Base-by-base conservation (phyloP, 1,140 invertebrate genomes). In the Hycleus phaleratus region DNA sequence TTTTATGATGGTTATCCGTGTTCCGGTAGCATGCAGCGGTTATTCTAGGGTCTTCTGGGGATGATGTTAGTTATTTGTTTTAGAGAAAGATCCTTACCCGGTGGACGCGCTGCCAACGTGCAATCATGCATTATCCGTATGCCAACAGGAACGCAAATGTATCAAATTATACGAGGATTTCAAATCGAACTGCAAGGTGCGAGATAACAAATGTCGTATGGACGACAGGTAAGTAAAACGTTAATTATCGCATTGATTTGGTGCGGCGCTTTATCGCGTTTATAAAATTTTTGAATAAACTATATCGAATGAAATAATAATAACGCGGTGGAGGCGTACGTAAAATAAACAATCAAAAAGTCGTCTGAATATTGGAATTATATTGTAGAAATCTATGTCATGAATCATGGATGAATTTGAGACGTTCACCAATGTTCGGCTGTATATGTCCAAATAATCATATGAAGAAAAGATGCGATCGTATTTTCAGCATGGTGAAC, bases 371-470 rank as follows among this genome's bases (percentile, higher is more conserved):
- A 18, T 26, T 32, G 32, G 32, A 32, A 32, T 32, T 32, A 42
- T 69, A 52, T 77, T 78, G 38, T 78, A 93, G 90, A 73, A 87
- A 89, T 48, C 76, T 83, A 43, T 93, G 91, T 66, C 86, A 88
- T 66, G 86, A 90, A 65, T 83, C 89, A 4, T 93, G 90, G 90
- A 83, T 85, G 48, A 87, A 88, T 66, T 77, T 93, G 24, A 82
- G 89, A 43, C 74, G 87, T 50, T 90, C 90, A 8, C 90, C 89
- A 2, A 86, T 93, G 80, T 93, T 93, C 73, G 91, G 91, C 9
- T 93, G 90, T 76, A 92, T 93, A 63, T 93, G 91, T 74, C 90
- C 91, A 49, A 90, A 88, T 70, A 90, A 89, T 65, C 85, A 90
- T 73, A 85, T 87, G 78, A 91, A 91, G 80, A 87, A 85, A 66